phyloP scores from a whole-genome alignment of 2,113 vertebrate species.

The Osmerus eperlanus region DNA sequence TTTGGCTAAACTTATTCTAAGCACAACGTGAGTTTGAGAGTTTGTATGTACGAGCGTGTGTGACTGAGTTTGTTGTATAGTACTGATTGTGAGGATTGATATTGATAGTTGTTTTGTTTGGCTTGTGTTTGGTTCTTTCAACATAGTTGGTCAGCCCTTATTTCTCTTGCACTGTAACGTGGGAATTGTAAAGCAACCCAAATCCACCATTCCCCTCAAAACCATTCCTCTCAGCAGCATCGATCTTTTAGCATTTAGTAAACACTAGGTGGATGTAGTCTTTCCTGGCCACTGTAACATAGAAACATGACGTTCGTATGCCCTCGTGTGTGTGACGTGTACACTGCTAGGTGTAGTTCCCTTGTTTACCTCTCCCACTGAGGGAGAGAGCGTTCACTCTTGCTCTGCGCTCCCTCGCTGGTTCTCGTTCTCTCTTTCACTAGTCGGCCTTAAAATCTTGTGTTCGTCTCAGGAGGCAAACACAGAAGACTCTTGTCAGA shows the following conservation, averaged over 20 bases:
- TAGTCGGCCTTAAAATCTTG: slow-evolving; percentile 69
- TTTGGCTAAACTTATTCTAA: slow-evolving; percentile 27
- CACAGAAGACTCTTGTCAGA: slow-evolving; percentile 38
- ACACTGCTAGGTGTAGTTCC: slow-evolving; percentile 19
- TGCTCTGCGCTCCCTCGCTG: not conserved
- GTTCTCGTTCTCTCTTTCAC: slow-evolving; percentile 46
- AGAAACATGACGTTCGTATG: slow-evolving; percentile 15
- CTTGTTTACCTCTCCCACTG: slow-evolving; percentile 22
- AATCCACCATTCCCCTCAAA: slow-evolving; percentile 22
- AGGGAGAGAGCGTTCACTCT: slow-evolving; percentile 21
- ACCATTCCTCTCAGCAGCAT: slow-evolving; percentile 9
- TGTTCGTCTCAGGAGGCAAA: slow-evolving; percentile 60
- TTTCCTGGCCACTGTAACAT: slow-evolving; percentile 31
- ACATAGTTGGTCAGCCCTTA: slow-evolving; percentile 27
- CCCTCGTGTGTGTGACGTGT: slow-evolving; percentile 21
- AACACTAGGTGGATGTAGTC: slow-evolving; percentile 36
- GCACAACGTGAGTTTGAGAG: slow-evolving; percentile 47
- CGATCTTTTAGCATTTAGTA: not conserved
- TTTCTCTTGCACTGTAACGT: slow-evolving; percentile 47
- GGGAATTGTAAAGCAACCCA: slow-evolving; percentile 16
- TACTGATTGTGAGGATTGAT: slow-evolving; percentile 23
- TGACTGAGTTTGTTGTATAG: not conserved
- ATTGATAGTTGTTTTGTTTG: slow-evolving; percentile 40
- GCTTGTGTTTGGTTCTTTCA: slow-evolving; percentile 42
- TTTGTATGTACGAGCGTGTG: slow-evolving; percentile 9